phyloP scores from a whole-genome alignment of 2,888 invertebrate species.

The Capitulum mitella region DNA sequence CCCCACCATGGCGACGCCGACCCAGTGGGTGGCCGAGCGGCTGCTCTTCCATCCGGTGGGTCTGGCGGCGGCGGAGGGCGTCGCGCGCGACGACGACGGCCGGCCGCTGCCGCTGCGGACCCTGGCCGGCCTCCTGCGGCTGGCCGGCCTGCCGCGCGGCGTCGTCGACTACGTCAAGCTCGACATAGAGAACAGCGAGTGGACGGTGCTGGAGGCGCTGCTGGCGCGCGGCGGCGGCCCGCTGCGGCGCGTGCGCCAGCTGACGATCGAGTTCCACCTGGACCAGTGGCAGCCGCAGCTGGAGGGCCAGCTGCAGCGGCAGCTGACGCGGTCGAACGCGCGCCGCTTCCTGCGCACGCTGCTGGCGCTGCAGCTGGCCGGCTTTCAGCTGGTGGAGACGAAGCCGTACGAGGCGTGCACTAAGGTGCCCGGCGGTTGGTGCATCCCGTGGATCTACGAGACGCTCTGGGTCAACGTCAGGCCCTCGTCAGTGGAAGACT shows the following conservation, averaged over 20 bases:
- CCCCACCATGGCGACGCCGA: not conserved
- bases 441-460: not conserved
- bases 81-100: no score
- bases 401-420: not conserved
- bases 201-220: slow-evolving; percentile 9
- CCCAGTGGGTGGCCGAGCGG: not conserved
- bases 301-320: not conserved
- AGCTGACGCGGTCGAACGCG: not conserved
- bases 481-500: no score
- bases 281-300: not conserved
- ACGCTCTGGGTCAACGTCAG: not conserved
- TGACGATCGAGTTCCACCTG: slow-evolving; percentile 7
- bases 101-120: not conserved
- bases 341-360: not conserved
- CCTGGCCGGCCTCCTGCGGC: not conserved
- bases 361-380: not conserved
- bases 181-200: not conserved
- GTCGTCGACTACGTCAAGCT: not conserved
- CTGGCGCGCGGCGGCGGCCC: not conserved
- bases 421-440: not conserved
- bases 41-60: not conserved
- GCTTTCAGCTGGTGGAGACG: not conserved
- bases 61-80: not conserved
- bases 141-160: not conserved
- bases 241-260: not conserved